phyloP scores from a whole-genome alignment of 2,113 vertebrate species.

The Hirundichthys speculiger region DNA sequence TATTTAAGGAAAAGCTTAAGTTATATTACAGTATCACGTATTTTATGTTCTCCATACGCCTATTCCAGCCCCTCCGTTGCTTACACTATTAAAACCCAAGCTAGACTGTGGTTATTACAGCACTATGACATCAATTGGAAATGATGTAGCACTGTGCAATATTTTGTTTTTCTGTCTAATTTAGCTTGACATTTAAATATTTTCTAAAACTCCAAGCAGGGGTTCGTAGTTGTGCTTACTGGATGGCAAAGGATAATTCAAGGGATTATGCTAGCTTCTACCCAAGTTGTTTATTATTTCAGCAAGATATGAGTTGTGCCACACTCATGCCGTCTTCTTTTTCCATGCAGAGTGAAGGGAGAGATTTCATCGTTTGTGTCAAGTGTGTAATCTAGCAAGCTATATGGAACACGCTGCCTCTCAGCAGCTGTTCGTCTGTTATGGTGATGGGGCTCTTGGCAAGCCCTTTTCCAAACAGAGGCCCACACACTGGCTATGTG shows the following conservation, averaged over 20 bases:
- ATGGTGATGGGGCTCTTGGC: constrained; percentile 67
- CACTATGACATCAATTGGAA: not conserved
- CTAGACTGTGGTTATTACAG: not conserved
- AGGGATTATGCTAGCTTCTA: constrained; percentile 13
- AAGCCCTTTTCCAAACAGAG: constrained; percentile 70
- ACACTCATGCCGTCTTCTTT: constrained; percentile 8
- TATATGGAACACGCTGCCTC: constrained; percentile 48
- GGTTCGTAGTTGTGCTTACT: constrained; percentile 2
- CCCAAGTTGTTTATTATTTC: constrained; percentile 24
- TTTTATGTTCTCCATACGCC: not conserved
- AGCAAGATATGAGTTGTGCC: not conserved
- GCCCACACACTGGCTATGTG: constrained; percentile 59
- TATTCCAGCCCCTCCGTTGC: constrained; percentile 11
- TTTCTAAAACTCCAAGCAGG: not conserved
- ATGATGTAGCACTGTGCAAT: not conserved
- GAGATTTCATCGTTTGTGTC: constrained; percentile 20
- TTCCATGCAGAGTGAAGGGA: constrained; percentile 14
- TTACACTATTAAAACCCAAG: constrained; percentile 2
- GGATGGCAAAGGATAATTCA: constrained; percentile 11
- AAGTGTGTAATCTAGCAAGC: constrained; percentile 27
- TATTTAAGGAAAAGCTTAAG: no score
- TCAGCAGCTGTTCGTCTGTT: constrained; percentile 68
- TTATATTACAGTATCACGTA: not conserved
- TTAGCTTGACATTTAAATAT: constrained; percentile 8
- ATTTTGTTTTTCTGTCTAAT: constrained; percentile 2